Base-by-base conservation (phyloP, 2,888 invertebrate genomes). In the Acanthopleura granulata region DNA sequence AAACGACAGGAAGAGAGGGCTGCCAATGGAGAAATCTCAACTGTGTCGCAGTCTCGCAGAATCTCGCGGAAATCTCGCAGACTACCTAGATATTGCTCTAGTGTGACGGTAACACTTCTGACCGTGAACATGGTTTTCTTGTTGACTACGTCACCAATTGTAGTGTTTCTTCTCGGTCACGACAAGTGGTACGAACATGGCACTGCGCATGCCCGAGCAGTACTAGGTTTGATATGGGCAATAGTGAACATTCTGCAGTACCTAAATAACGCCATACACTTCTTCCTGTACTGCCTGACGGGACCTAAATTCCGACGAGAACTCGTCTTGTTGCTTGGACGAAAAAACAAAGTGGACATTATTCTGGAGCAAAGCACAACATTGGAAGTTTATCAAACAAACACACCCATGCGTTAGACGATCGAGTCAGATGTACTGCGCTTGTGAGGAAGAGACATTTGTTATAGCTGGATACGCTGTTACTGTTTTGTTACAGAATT, bases 161-260 rank as follows among this genome's bases (percentile, higher is more conserved):
- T 81, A n/a, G 78, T 80, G 12, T 86, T 80, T 61, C 76, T 86
- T 40, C 85, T 86, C 49, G 83, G 83, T 0, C 83, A 83, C 72
- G 79, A 80, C 12, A 76, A 82, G 62, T 83, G 83, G 80, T 75
- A 77, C 27, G 72, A 76, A 0, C 49, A 77, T 14, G 78, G 76
- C 11, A 72, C 76, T 16, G 74, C 72, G 1, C 77, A 80, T 9
- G 72, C 72, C 11, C 76, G 75, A 1, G 86, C 86, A 0, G 75
- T 74, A 62, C 66, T 83, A n/a, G 76, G 77, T 40, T 78, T 86
- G 15, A 79, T 78, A 29, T 86, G 86, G 86, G 79, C 84, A 12
- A 72, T 86, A 22, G 84, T 83, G 0, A 86, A 86, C 72, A 81
- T 84, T 72, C 75, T 86, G n/a, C 85, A 85, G 77, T 86, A 86